Base-by-base conservation (phyloP, 2,113 vertebrate species). In the Platanista minor region DNA sequence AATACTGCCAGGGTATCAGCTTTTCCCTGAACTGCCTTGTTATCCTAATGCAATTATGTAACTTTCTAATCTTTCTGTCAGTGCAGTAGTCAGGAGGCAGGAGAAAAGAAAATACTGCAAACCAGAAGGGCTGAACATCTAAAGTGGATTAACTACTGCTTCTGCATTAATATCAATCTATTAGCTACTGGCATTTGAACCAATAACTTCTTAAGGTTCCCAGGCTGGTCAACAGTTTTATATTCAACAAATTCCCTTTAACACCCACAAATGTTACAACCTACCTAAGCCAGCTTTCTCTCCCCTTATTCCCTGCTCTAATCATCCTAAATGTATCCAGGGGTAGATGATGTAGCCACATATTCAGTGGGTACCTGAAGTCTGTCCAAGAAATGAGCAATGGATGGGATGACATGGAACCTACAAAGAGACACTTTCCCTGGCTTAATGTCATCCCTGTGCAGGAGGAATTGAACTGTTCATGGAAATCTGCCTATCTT, bases 21-120 rank as follows among this genome's bases (percentile, higher is more conserved):
- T 74, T 96, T 9, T 20, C 14, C 81, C 72, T 97, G 90, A 95
- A 95, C 78, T 93, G 49, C 84, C 86, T 96, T 85, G 88, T 96
- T 93, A 86, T 84, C 85, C 85, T 98, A 86, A 96, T 96, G 69
- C 59, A 96, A 83, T 97, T 97, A 97, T 54, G 46, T 74, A 95
- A 84, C 67, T 77, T 89, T 96, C 78, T 96, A 83, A 96, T 93
- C 59, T 92, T 25, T 75, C 78, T 97, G 91, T 97, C 90, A 95
- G 41, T 29, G 41, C 41, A 14, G 6, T 43, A 61, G 49, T 80
- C 93, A 96, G 72, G 67, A 96, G 43, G 57, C 77, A 97, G 86
- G 62, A 97, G 29, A 77, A 66, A 62, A 97, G 74, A 92, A 97
- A 87, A 27, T 11, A 0, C 49, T 95, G 57, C 39, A 49, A 96